phyloP scores from a whole-genome alignment of 2,888 invertebrate genomes.

The Luperina testacea region DNA sequence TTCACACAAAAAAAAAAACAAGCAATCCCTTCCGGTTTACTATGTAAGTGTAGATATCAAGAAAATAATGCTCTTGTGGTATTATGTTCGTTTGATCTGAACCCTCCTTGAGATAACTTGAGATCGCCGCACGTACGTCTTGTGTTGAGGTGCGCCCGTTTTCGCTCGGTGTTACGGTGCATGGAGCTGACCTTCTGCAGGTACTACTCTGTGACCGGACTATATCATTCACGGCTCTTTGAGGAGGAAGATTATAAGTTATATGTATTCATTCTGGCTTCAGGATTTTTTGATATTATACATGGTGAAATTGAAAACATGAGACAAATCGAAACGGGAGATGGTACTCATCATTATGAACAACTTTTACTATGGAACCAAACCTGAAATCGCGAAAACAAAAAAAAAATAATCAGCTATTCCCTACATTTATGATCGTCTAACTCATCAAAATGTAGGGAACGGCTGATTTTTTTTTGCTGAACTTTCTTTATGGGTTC shows the following conservation, averaged over 20 bases:
- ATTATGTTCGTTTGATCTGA: background rate
- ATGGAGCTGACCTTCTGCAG: background rate
- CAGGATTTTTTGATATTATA: constrained; percentile 1
- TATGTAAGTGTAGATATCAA: background rate
- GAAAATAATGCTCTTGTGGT: background rate
- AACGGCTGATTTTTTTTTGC: too few species aligned
- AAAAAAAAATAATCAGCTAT: too few species aligned
- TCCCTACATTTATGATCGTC: too few species aligned
- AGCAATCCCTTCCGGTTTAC: background rate
- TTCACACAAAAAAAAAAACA: background rate
- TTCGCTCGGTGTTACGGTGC: background rate
- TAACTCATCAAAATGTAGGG: too few species aligned
- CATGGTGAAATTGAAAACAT: too few species aligned
- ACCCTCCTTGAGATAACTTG: background rate
- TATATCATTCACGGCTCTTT: constrained; percentile 69
- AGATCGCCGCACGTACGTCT: background rate
- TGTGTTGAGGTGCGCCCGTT: background rate
- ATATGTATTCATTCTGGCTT: constrained; percentile 6
- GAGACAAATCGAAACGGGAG: too few species aligned
- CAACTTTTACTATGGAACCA: too few species aligned
- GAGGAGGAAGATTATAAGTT: constrained; percentile 32
- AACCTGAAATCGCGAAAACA: too few species aligned
- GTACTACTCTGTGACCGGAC: constrained; percentile 32
- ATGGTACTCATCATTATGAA: too few species aligned
- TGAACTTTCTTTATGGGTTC: too few species aligned